Evolutionary conservation across 1,140 invertebrate species (phyloP), one percentile per base, ranked within the genome.

Genomic region (Anoplophora glabripennis): DNA sequence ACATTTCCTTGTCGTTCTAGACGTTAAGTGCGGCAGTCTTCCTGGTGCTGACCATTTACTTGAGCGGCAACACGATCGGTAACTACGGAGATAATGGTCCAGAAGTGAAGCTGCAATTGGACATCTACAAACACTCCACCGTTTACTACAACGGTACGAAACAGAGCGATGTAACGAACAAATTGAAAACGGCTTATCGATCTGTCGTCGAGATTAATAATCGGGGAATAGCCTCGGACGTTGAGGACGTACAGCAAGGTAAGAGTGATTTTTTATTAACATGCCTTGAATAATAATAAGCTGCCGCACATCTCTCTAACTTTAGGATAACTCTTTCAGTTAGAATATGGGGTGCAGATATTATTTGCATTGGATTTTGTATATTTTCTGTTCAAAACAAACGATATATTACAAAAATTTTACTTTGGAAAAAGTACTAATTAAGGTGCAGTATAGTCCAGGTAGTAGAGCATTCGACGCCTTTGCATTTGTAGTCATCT

Each of bases 101-200:
- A 2, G 9, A 57, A 28, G 55, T 72, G 21, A 55, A 64, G 45
- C 34, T 72, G 10, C 46, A 56, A 36, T 51, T 74, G 34, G 42
- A 28, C 10, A 36, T 41, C n/a, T 73, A 73, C 57, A 70, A 63
- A 12, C 58, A 57, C 48, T 64, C 70, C 0, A 21, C 33, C 7
- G 70, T 68, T 28, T 69, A 53, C 48, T 68, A 63, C 46, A 63
- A 56, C 36, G 57, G 49, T 37, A 47, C 52, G 5, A 41, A 59
- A 18, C 38, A 53, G 1, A 40, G 35, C 36, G n/a, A 42, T 21
- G 14, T 42, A 9, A 21, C 63, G 8, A 12, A 35, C 7, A 40
- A 33, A 41, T 40, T 70, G 21, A 53, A 41, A 53, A 21, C 51
- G 7, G 56, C 42, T 15, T 71, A 71, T 42, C 14, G 36, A 36